Base-by-base conservation (phyloP, 2,888 invertebrate species). In the Hanleya hanleyi region DNA sequence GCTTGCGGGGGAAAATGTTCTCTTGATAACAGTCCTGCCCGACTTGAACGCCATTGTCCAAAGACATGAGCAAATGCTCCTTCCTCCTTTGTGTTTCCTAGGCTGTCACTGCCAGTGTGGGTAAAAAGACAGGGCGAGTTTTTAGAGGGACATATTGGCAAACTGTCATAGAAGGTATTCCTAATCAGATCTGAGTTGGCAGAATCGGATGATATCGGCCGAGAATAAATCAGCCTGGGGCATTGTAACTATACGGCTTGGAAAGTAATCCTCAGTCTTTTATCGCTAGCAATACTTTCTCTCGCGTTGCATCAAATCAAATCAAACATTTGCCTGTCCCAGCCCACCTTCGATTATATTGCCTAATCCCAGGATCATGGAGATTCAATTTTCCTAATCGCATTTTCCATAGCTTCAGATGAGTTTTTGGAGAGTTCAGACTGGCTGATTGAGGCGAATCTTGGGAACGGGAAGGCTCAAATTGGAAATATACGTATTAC, bases 361-460 rank as follows among this genome's bases (percentile, higher is more conserved):
- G 57, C 57, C 57, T 57, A 57, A 57, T 57, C 57, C 32, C 12
- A 29, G 26, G 12, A 22, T 57, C 29, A 22, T 57, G 32, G 12
- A 29, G 57, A 57, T 57, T 57, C 57, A 57, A 57, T 57, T 57
- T 57, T 22, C 57, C 57, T 32, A 57, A 57, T 57, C 57, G 32
- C 57, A 57, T 57, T 57, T 57, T 57, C 57, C 29, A 29, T 57
- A 57, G 29, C 57, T 29, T 57, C 29, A 26, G 57, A 57, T 57
- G 22, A 57, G 57, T 29, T 57, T n/a, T n/a, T 29, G 22, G 41
- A 22, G 57, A 32, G 57, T 15, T 22, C 22, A 26, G 26, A 18
- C 57, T 22, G 26, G 57, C 57, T 15, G 57, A 57, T 57, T 57
- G 57, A 15, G 29, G 32, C 57, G 29, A 57, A 57, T 57, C 12